Percentiles rank a stretch among this genome's conserved stretches.
Conservation (phyloP, 1,140 invertebrate species). For the Melipona quadrifasciata region DNA sequence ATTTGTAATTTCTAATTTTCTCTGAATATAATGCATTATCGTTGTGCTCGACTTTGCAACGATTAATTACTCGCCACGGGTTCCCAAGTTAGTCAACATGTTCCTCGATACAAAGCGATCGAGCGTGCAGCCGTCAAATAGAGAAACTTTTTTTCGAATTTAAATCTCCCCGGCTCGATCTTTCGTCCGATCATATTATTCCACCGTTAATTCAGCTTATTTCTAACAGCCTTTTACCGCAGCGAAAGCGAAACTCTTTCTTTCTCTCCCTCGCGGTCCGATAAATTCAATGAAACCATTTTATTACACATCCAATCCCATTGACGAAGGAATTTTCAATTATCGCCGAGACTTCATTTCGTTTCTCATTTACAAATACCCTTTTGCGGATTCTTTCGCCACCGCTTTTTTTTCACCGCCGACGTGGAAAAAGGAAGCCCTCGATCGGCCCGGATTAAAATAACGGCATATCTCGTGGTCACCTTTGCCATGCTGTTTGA, state of each 20-base stretch:
- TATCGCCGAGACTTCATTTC: constrained; percentile 11
- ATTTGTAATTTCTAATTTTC: no score
- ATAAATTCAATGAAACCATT: constrained; percentile 14
- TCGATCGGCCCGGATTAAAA: neutral
- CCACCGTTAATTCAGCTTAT: constrained; percentile 1
- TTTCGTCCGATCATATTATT: neutral
- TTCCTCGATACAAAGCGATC: no score
- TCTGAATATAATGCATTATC: no score
- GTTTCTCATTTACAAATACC: neutral
- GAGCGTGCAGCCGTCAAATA: neutral
- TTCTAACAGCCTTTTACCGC: neutral
- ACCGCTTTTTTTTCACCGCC: no score
- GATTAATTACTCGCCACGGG: no score
- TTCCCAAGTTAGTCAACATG: no score
- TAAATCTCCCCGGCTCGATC: neutral
- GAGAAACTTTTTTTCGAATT: neutral
- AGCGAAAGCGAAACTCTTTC: neutral
- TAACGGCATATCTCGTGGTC: neutral
- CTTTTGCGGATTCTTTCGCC: neutral
- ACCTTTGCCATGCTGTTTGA: no score
- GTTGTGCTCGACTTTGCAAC: no score
- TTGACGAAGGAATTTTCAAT: constrained; percentile 26
- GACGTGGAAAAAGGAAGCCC: no score
- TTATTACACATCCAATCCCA: constrained; percentile 3
- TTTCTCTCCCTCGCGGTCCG: neutral